phyloP scores from a whole-genome alignment of 2,797 vertebrate genomes.

The Denticeps clupeoides region DNA sequence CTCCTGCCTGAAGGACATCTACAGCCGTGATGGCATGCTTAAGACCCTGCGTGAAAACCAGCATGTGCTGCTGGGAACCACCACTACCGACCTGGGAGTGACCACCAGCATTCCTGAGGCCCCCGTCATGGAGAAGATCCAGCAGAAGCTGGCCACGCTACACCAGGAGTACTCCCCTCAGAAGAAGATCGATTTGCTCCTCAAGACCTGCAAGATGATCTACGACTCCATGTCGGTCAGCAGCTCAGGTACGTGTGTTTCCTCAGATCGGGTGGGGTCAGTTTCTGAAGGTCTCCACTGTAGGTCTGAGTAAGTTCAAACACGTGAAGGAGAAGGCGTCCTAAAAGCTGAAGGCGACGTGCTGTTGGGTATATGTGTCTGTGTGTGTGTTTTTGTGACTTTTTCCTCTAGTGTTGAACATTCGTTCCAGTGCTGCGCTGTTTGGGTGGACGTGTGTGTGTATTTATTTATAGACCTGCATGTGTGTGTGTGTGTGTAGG shows the following conservation, averaged over 20 bases:
- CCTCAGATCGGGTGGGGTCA: too few species aligned
- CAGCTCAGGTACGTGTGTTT: constrained; percentile 67
- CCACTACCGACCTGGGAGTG: constrained; percentile 84
- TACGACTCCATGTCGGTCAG: constrained; percentile 91
- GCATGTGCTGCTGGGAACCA: constrained; percentile 69
- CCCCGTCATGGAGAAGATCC: constrained; percentile 81
- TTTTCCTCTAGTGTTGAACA: too few species aligned
- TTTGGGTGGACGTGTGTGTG: constrained; percentile 8
- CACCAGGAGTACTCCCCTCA: constrained; percentile 89
- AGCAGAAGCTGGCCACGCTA: constrained; percentile 72
- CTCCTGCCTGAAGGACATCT: constrained; percentile 70
- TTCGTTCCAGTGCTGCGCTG: not conserved
- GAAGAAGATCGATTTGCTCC: constrained; percentile 84
- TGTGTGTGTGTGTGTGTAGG: constrained; percentile 52
- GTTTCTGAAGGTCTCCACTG: too few species aligned
- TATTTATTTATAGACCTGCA: constrained; percentile 9
- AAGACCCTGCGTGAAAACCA: constrained; percentile 82
- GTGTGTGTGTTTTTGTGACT: not conserved
- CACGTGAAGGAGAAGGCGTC: too few species aligned
- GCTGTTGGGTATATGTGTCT: not conserved
- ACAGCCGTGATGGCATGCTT: constrained; percentile 56
- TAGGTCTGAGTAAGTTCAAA: too few species aligned
- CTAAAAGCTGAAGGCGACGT: too few species aligned
- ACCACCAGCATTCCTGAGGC: constrained; percentile 84
- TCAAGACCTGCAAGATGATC: constrained; percentile 94